phyloP scores from a whole-genome alignment of 2,113 vertebrate genomes.

The Natator depressus region DNA sequence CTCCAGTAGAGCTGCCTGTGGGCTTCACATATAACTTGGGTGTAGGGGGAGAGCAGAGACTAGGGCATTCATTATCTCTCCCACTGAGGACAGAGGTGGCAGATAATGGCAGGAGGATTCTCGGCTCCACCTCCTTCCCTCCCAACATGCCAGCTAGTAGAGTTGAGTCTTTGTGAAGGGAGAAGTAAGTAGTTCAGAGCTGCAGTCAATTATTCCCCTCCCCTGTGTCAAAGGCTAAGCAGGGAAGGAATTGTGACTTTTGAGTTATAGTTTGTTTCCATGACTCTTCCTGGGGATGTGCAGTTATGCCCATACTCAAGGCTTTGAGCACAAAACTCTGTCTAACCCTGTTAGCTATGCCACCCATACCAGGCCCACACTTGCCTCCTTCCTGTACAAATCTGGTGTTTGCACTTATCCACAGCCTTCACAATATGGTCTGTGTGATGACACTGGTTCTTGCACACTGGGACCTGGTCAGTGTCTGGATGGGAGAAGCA shows the following conservation, averaged over 20 bases:
- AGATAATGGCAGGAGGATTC: neutral
- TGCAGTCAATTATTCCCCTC: neutral
- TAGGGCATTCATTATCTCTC: neutral
- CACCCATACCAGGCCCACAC: fast-evolving
- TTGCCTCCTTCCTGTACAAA: neutral
- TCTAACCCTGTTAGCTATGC: neutral
- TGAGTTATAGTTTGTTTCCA: neutral
- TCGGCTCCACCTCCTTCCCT: neutral
- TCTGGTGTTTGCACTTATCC: neutral
- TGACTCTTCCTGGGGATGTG: conserved; percentile 1
- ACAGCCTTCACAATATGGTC: neutral
- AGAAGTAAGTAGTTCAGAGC: neutral
- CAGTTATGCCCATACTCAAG: conserved; percentile 14
- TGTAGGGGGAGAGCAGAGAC: neutral
- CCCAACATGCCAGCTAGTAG: neutral
- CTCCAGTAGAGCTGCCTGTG: neutral
- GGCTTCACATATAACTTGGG: neutral
- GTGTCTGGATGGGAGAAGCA: neutral
- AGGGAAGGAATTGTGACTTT: neutral
- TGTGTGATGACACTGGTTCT: neutral
- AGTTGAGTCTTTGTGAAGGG: neutral
- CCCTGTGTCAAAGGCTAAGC: neutral
- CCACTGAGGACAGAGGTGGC: neutral
- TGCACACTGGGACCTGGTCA: neutral
- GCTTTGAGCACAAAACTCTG: conserved; percentile 24